These are phyloP conservation scores for Esperia sulphurella DNA, from an alignment of 2,888 invertebrate genomes.

Conservation along the genomic window DNA sequence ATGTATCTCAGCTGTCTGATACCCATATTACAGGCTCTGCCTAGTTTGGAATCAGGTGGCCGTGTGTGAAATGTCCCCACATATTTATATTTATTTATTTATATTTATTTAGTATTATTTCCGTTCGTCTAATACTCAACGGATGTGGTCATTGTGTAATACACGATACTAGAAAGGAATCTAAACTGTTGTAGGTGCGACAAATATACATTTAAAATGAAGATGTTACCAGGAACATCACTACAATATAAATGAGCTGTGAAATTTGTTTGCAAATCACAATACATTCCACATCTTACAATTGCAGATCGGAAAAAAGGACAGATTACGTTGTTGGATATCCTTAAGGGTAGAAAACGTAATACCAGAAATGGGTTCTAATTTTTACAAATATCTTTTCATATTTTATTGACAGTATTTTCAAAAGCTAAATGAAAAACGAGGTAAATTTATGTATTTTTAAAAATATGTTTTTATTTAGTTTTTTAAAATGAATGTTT, in stretches of 20 bases:
- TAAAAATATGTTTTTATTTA: no score
- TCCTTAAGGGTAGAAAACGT: conserved; percentile 17
- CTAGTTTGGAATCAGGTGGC: no score
- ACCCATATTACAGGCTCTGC: no score
- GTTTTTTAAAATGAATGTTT: no score
- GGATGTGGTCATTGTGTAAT: conserved; percentile 5
- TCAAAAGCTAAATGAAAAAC: no score
- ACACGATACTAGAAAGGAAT: conserved; percentile 8
- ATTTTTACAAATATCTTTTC: background rate
- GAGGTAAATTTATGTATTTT: no score
- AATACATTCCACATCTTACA: conserved; percentile 22
- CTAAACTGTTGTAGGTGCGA: background rate
- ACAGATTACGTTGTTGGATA: conserved; percentile 37
- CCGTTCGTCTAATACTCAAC: conserved; percentile 2
- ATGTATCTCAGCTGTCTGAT: no score
- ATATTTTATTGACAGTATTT: no score
- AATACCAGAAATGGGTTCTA: conserved; percentile 34
- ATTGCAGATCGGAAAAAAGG: conserved; percentile 31
- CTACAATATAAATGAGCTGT: conserved; percentile 30
- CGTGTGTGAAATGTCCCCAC: no score
- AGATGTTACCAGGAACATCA: conserved; percentile 10
- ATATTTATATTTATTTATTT: no score
- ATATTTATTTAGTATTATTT: no score
- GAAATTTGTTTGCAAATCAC: conserved; percentile 30
- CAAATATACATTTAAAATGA: conserved; percentile 4